Conservation (phyloP, 2,113 vertebrate species). For the Azemiops feae region DNA sequence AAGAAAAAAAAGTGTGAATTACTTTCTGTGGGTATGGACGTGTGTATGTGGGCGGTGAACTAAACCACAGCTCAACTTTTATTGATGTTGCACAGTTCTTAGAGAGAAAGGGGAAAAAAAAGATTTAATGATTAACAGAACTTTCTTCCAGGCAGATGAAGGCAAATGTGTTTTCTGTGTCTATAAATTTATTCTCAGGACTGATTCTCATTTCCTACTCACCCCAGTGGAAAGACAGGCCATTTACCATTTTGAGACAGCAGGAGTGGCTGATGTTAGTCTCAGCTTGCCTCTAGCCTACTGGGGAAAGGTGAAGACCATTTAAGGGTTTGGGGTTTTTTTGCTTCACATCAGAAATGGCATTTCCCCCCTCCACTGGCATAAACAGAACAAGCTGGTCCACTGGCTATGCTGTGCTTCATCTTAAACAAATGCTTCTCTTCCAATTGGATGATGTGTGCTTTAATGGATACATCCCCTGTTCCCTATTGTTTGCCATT, state of each 20-base stretch:
- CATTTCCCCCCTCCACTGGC: neutral
- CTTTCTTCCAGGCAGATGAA: neutral
- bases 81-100: conserved; percentile 10
- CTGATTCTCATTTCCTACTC: neutral
- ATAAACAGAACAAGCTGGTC: neutral
- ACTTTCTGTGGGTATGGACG: neutral
- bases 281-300: neutral
- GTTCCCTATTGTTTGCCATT: neutral
- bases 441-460: neutral
- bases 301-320: neutral
- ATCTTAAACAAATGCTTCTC: neutral
- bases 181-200: neutral
- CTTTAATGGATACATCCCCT: neutral
- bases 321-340: neutral
- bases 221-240: neutral
- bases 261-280: neutral
- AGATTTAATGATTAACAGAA: neutral
- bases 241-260: neutral
- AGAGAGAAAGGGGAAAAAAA: neutral
- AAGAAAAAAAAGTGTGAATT: conserved; percentile 37
- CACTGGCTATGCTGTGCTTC: neutral
- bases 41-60: neutral
- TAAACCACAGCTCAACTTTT: conserved; percentile 23
- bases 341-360: neutral
- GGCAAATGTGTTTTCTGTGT: neutral